A percentile compares a stretch with the other conserved stretches of the same genome.
Evolutionary conservation across 2,113 vertebrate species (phyloP).

Genomic region (Muntiacus reevesi): DNA sequence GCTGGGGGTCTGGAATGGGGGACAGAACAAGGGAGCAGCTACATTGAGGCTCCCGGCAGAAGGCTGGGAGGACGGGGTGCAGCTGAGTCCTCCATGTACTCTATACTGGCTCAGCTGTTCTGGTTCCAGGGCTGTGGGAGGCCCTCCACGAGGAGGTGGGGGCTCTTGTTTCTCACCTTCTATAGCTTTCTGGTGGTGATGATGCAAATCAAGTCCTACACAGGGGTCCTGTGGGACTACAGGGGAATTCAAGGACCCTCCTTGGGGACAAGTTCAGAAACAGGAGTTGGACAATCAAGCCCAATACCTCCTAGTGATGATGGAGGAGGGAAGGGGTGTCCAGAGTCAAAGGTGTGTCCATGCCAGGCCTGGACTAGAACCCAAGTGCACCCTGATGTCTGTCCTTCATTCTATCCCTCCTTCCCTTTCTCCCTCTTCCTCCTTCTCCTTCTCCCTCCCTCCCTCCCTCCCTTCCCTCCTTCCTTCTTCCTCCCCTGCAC

Average conservation of each 20-base stretch:
- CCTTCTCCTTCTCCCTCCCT: too few species aligned
- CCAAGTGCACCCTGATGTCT: neutral
- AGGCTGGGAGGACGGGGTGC: neutral
- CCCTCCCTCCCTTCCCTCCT: too few species aligned
- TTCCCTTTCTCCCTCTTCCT: too few species aligned
- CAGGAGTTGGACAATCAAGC: neutral
- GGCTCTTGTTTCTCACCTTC: neutral
- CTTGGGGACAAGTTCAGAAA: neutral
- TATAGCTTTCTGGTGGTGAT: neutral
- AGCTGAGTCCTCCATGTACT: neutral
- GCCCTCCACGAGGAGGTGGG: neutral
- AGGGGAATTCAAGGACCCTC: neutral
- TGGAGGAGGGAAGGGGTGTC: neutral
- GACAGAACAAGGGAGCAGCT: accelerated
- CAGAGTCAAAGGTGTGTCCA: neutral
- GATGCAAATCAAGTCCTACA: accelerated
- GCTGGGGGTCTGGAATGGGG: neutral
- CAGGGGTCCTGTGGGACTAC: neutral
- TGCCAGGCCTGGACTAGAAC: neutral
- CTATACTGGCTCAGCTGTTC: neutral
- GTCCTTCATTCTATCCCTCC: neutral
- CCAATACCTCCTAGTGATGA: neutral
- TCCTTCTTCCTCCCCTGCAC: neutral
- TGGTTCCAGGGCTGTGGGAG: neutral
- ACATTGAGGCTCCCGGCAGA: accelerated